A percentile compares a stretch with the other conserved stretches of the same genome.
These are phyloP conservation scores for Strix uralensis DNA, from an alignment of 2,113 vertebrate species.

Conservation along the genomic window DNA sequence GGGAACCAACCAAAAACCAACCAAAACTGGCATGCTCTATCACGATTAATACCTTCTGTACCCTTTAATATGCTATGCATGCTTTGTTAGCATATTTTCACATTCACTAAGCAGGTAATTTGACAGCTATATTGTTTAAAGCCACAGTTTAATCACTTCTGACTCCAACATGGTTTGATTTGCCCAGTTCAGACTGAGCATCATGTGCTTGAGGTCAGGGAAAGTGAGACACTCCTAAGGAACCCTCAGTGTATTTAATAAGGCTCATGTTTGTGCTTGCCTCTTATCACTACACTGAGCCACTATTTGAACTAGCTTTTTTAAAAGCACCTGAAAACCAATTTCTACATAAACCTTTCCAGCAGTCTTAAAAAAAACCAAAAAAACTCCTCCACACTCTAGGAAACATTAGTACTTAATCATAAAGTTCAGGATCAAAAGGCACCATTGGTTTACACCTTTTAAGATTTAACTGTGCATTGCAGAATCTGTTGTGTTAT, in stretches of 20 bases:
- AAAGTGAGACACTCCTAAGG: neutral
- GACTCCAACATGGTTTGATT: neutral
- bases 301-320: neutral
- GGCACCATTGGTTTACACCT: neutral
- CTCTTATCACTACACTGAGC: neutral
- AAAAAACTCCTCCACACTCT: neutral
- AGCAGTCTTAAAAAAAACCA: neutral
- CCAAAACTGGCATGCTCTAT: neutral
- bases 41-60: neutral
- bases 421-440: neutral
- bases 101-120: neutral
- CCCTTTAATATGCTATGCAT: neutral
- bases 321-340: neutral
- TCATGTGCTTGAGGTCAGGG: neutral
- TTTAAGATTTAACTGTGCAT: neutral
- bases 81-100: neutral
- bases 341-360: neutral
- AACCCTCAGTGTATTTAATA: neutral
- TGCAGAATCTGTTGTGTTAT: neutral
- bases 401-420: neutral
- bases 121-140: neutral
- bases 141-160: neutral
- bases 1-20: no score
- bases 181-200: neutral
- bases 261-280: neutral